Evolutionary conservation across 2,797 vertebrate species (phyloP), one percentile per base, ranked within the genome.

Genomic region (Babyrousa celebensis): DNA sequence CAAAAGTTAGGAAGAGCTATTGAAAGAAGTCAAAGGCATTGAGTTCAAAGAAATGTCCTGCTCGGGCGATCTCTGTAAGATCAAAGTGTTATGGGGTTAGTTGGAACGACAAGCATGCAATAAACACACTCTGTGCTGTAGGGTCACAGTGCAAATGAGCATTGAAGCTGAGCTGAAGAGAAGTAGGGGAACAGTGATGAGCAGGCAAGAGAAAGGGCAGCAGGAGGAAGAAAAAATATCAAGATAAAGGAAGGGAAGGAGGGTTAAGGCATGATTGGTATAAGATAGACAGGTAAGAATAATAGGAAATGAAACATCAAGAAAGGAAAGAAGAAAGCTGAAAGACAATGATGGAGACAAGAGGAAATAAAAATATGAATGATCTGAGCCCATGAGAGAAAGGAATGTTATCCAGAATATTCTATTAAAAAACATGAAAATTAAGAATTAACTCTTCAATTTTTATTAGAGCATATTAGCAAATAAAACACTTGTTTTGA

Each of bases 1-100:
- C 70, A 95, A 71, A 97, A 91, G 43, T 91, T 90, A 93, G 71
- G 36, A 96, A 82, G 77, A 94, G n/a, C 89, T 95, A 62, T 40
- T 79, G 79, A 89, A 90, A 93, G 86, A 97, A 97, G 60, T 74
- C 86, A 89, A 93, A 96, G 79, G 56, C 71, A 83, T 11, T 70
- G 62, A 96, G 77, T 90, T 95, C 89, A 96, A 96, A 94, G 70
- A 54, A 88, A 85, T 96, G 63, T 21, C 68, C 29, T 67, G 23
- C 52, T 67, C 89, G 65, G 68, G 83, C 95, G 93, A 79, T 78
- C 32, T 5, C 36, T 86, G 43, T 83, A 52, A 91, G 92, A 93
- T 93, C 90, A 93, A 97, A 97, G 91, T 48, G 29, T 52, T 83
- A 65, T 80, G 48, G 27, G 40, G 89, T 36, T 72, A 74, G 60